Conservation (phyloP, 2,797 vertebrate species). For the Chaetodon trifasciatus region DNA sequence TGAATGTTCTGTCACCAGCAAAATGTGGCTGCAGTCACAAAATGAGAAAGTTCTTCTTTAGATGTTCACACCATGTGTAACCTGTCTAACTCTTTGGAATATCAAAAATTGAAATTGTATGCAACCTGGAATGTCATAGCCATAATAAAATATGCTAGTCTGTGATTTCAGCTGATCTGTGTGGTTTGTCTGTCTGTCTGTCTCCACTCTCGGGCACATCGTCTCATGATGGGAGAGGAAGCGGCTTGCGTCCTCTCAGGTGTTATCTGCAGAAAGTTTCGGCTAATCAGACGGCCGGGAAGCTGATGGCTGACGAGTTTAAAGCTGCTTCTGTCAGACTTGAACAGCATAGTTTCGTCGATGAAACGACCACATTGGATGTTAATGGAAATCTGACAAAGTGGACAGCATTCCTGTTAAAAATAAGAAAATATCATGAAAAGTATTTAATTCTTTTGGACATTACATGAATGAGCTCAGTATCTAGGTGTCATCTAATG, state of each 20-base stretch:
- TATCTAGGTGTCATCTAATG: background rate
- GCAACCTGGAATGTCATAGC: background rate
- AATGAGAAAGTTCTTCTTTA: background rate
- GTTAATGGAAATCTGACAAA: background rate
- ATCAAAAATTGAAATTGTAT: background rate
- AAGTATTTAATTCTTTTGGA: background rate
- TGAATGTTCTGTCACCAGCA: background rate
- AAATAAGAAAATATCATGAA: too few species aligned
- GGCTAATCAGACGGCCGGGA: slow-evolving; percentile 13
- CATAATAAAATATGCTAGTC: background rate
- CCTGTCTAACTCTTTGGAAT: background rate
- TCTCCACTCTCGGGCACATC: background rate
- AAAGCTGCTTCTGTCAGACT: background rate
- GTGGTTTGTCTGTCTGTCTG: too few species aligned
- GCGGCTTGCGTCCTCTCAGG: background rate
- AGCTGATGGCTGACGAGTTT: background rate
- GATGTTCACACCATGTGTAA: background rate
- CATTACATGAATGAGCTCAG: background rate
- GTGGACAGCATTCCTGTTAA: too few species aligned
- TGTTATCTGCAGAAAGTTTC: background rate
- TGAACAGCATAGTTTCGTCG: background rate
- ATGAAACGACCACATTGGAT: background rate
- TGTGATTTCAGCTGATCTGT: background rate
- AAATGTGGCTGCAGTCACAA: background rate
- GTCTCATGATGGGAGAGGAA: background rate